These are phyloP conservation scores for Clarias macrocephalus DNA, from an alignment of 2,113 vertebrate genomes.

Conservation along the genomic window DNA sequence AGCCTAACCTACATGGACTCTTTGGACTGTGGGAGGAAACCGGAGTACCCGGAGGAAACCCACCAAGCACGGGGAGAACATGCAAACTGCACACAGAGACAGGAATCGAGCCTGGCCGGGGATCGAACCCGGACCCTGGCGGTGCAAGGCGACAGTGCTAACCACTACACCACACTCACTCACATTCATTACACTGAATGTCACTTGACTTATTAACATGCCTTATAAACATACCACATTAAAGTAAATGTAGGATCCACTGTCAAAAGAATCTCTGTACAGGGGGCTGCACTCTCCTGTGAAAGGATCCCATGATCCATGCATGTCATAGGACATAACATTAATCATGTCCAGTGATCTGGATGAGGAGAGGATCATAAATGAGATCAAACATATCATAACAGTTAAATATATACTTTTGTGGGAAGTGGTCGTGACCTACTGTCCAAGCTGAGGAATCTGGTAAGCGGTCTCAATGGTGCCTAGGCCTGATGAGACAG, in stretches of 20 bases:
- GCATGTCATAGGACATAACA: conserved; percentile 71
- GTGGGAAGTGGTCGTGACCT: background rate
- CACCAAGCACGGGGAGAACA: no score
- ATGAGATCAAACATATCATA: background rate
- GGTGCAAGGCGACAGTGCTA: no score
- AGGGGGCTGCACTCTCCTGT: conserved; percentile 71
- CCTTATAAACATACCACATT: conserved; percentile 30
- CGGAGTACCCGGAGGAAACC: no score
- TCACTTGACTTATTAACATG: no score
- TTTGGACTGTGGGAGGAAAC: no score
- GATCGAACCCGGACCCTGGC: no score
- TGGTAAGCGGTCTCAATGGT: conserved; percentile 71
- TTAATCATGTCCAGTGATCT: conserved; percentile 75
- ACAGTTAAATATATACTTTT: background rate
- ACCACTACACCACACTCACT: no score
- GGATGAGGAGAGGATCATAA: background rate
- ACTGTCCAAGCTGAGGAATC: conserved; percentile 63
- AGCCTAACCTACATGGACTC: no score
- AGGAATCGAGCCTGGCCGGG: no score
- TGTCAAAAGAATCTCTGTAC: conserved; percentile 60
- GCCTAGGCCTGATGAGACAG: conserved; percentile 66
- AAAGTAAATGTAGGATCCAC: conserved; percentile 53
- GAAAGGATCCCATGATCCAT: conserved; percentile 60
- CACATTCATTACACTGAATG: no score
- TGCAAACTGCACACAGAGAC: no score